Evolutionary conservation across 2,113 vertebrate genomes (phyloP).

Genomic region (Chaetorhynchus papuensis): DNA sequence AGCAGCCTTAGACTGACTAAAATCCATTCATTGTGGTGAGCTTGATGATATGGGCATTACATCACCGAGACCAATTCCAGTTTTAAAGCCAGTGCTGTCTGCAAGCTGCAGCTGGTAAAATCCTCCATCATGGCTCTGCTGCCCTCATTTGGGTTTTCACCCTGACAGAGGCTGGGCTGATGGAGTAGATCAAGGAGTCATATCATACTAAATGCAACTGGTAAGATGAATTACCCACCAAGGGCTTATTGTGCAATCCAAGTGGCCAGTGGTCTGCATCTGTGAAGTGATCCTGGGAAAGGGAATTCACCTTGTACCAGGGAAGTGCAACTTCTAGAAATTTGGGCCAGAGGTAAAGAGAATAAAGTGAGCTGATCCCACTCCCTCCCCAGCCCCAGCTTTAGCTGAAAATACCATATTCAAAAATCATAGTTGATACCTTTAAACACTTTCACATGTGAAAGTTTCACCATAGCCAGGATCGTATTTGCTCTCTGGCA

Average conservation of each 20-base stretch:
- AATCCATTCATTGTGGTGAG: conserved; percentile 27
- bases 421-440: not conserved
- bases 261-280: not conserved
- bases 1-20: conserved; percentile 19
- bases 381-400: not conserved
- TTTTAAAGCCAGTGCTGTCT: not conserved
- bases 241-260: not conserved
- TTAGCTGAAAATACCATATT: not conserved
- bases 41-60: conserved; percentile 18
- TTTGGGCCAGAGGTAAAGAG: not conserved
- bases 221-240: not conserved
- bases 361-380: not conserved
- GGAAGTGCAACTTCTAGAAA: not conserved
- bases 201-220: not conserved
- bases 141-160: not conserved
- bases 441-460: conserved; percentile 11
- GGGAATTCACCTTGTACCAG: not conserved
- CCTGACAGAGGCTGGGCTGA: not conserved
- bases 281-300: not conserved
- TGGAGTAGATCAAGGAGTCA: not conserved
- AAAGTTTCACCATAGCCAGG: not conserved
- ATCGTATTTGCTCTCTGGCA: not conserved
- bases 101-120: not conserved
- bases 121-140: not conserved
- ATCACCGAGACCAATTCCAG: not conserved